Base-by-base conservation (phyloP, 2,888 invertebrate species). In the Vandiemenella viatica region DNA sequence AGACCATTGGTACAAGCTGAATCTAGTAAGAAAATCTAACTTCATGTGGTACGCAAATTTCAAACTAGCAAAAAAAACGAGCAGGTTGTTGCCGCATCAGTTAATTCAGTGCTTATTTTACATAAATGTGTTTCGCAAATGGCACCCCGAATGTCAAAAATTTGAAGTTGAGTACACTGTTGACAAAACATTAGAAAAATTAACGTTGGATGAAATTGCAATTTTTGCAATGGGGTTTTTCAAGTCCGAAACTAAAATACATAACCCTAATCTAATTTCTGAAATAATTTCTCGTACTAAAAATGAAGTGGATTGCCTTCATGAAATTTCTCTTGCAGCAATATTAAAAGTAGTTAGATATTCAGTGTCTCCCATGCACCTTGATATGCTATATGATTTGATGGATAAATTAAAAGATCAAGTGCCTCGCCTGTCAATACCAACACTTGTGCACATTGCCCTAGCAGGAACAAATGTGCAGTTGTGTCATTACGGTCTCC, bases 191-290 rank as follows among this genome's bases (percentile, higher is more conserved):
- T 67, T 80, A n/a, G 58, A 73, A 6, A 60, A 72, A 19, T 72
- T 83, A 60, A 70, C 67, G 18, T 56, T 79, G 5, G 74, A 79
- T 55, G 85, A 88, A 60, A 63, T 86, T 50, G 80, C 78, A 10
- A 72, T 87, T 13, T 72, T 82, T 56, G 73, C 79, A 4, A 77
- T 83, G 75, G 84, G 81, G 0, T 85, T 82, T 62, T 88, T 88
- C 58, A 86, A 86, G 67, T 79, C 78, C 15, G 73, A 78, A 65
- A 79, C 77, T 1, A 73, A 70, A 15, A 70, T 87, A 44, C 71
- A 73, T 53, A 74, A 67, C 61, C 55, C 61, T 3, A 59, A 63
- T 0, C 58, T 83, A 38, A 46, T 77, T 1, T 57, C 65, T 3
- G 67, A 67, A 46, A 68, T 80, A 1, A 73, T 80, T 26, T 55